phyloP scores from a whole-genome alignment of 1,140 invertebrate genomes.

The Drosophila mayri region DNA sequence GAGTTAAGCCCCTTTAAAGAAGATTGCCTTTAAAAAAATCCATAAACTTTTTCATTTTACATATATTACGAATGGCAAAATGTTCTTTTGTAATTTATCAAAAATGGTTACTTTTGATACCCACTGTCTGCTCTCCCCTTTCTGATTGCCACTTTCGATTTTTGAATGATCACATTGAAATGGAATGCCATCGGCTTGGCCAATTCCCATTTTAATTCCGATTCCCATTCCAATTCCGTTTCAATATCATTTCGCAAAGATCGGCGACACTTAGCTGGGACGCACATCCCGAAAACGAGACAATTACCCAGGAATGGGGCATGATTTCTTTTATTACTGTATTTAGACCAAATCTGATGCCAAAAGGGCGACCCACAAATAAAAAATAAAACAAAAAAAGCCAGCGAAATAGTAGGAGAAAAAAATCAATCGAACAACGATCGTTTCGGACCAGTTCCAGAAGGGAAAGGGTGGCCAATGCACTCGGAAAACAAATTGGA shows the following conservation, averaged over 20 bases:
- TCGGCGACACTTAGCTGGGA: constrained; percentile 46
- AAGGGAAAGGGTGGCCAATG: constrained; percentile 5
- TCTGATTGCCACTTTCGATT: constrained; percentile 37
- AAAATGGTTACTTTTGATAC: background rate
- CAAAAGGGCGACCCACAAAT: constrained; percentile 56
- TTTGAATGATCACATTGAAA: constrained; percentile 43
- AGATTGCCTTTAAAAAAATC: no score
- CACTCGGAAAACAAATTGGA: background rate
- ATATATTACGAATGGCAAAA: accelerated
- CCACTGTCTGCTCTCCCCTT: constrained; percentile 6
- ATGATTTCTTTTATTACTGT: constrained; percentile 67
- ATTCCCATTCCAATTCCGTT: constrained; percentile 9
- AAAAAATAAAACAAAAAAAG: constrained; percentile 10
- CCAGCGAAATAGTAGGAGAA: constrained; percentile 25
- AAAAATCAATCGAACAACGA: constrained; percentile 60
- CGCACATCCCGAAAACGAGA: constrained; percentile 60
- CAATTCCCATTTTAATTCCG: constrained; percentile 30
- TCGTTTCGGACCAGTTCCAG: constrained; percentile 30
- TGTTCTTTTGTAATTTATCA: background rate
- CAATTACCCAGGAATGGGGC: constrained; percentile 62
- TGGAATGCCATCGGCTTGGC: constrained; percentile 33
- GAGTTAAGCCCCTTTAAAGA: background rate
- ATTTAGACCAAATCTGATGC: constrained; percentile 50
- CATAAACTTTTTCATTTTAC: background rate
- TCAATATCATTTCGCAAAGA: constrained; percentile 18